Base-by-base conservation (phyloP, 2,113 vertebrate species). In the Gadus macrocephalus region DNA sequence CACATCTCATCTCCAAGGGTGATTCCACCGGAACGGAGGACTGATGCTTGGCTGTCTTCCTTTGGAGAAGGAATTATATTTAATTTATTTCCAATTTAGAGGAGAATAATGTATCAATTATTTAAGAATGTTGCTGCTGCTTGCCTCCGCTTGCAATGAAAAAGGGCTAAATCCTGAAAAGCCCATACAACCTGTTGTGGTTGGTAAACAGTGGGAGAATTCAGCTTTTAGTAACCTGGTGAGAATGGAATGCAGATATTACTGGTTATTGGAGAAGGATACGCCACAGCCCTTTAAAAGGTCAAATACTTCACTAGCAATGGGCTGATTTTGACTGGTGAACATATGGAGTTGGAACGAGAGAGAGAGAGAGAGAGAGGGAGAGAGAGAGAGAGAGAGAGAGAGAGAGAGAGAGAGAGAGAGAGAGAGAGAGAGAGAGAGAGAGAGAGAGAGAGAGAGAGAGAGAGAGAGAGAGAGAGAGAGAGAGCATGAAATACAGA, bases 281-380 rank as follows among this genome's bases (percentile, higher is more conserved):
- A 14, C 53, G 66, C 12, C 16, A 53, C 28, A 25, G 66, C 20
- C 64, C 53, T 68, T 72, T 68, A 67, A 83, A 84, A 83, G 84
- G 72, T 73, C 85, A 87, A 76, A 74, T 59, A 64, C 55, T 73
- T 77, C 38, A 72, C 67, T 71, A 69, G 17, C 66, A 72, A 65
- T 59, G 56, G 56, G 59, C 58, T 59, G 63, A 19, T 72, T 58
- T 73, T 22, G 25, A 2, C 64, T 8, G 68, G 35, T 72, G 20
- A 8, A 74, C 31, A 49, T 14, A 49, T 11, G 7, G 42, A 49
- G 42, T 12, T 9, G 12, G 42, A 5, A 14, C 6, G 42, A 2
- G 7, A 49, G 42, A 49, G 42, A 9, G 8, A 53, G 67, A 25
- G 56, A 49, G 31, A 31, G 31, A 49, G 4, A 49, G 42, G 12